Evolutionary conservation across 2,888 invertebrate species (phyloP).

Genomic region (Hyalella azteca): DNA sequence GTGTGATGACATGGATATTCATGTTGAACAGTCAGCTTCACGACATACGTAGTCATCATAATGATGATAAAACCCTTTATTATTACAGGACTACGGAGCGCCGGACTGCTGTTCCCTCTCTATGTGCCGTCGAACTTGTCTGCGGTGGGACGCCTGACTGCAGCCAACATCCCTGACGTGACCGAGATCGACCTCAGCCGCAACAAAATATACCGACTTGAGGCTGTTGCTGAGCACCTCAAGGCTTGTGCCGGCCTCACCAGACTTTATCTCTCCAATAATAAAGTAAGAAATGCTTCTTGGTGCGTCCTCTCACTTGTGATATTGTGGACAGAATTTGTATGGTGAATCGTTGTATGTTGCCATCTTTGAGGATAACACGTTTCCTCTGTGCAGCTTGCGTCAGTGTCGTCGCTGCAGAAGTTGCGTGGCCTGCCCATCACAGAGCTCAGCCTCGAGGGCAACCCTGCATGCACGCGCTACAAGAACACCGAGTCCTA

Average conservation of each 20-base stretch:
- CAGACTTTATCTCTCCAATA: slow-evolving; percentile 44
- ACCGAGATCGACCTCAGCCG: slow-evolving; percentile 50
- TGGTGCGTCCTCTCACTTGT: background rate
- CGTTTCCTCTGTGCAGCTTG: background rate
- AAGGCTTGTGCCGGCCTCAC: slow-evolving; percentile 39
- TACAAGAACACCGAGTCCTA: slow-evolving; percentile 78
- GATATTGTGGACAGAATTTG: background rate
- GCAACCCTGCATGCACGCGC: slow-evolving; percentile 80
- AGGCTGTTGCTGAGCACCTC: slow-evolving; percentile 38
- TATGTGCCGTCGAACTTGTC: slow-evolving; percentile 42
- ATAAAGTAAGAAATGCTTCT: slow-evolving; percentile 43
- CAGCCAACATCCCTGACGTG: slow-evolving; percentile 43
- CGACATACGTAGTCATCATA: too few relatives aligned
- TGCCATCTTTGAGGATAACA: background rate
- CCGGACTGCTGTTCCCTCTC: slow-evolving; percentile 44
- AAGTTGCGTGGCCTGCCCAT: slow-evolving; percentile 74
- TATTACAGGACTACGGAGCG: slow-evolving; percentile 43
- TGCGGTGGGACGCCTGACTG: slow-evolving; percentile 42
- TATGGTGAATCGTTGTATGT: background rate
- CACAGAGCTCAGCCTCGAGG: slow-evolving; percentile 77
- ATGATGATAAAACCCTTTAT: too few relatives aligned
- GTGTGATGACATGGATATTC: too few relatives aligned
- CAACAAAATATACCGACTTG: slow-evolving; percentile 42
- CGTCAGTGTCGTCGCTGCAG: slow-evolving; percentile 66
- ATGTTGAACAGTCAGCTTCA: too few relatives aligned